These are phyloP conservation scores for Lordiphosa clarofinis DNA, from an alignment of 1,140 invertebrate genomes.

Conservation along the genomic window DNA sequence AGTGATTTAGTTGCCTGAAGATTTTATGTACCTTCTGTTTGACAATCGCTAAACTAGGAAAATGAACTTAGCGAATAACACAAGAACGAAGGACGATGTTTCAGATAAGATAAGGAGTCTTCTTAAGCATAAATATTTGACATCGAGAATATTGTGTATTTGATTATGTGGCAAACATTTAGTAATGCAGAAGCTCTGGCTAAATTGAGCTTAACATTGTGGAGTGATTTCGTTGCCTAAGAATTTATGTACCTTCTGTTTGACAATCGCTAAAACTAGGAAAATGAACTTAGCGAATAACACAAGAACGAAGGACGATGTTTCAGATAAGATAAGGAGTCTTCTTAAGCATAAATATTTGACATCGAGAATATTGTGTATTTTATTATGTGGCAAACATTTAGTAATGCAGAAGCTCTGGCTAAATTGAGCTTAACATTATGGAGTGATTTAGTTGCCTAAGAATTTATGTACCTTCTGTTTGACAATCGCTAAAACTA, in stretches of 20 bases:
- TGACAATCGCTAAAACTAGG: conserved; percentile 23
- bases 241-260: background rate
- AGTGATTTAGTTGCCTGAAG: too few species aligned
- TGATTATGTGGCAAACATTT: conserved; percentile 10
- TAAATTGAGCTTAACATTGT: background rate
- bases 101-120: too few species aligned
- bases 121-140: too few species aligned
- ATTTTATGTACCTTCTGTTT: conserved; percentile 1
- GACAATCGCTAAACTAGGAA: conserved; percentile 18
- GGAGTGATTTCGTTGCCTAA: too few species aligned
- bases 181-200: conserved; percentile 2
- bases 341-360: too few species aligned
- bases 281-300: conserved; percentile 13
- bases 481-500: conserved; percentile 26
- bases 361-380: too few species aligned
- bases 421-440: background rate
- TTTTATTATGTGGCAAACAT: conserved; percentile 8
- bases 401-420: conserved; percentile 7
- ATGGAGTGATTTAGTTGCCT: too few species aligned
- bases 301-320: conserved; percentile 30
- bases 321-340: too few species aligned
- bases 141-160: too few species aligned
- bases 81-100: too few species aligned
- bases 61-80: conserved; percentile 20
- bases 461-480: background rate